Conservation (phyloP, 37 sponge, comb jelly and placozoan species). For the Geodia barretti region DNA sequence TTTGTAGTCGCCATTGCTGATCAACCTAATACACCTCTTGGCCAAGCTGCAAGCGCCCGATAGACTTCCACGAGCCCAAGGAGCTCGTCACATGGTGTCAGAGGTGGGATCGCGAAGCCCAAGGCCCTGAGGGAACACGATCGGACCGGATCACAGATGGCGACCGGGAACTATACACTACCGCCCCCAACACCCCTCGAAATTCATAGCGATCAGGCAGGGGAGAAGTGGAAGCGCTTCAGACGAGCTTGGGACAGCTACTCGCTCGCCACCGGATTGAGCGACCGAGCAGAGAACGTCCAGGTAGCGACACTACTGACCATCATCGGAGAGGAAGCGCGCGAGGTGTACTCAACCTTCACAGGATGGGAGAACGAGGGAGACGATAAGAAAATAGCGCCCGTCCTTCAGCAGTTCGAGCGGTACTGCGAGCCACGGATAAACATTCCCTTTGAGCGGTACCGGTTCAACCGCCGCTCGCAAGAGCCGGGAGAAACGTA, state of each 20-base stretch:
- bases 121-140: too few species aligned
- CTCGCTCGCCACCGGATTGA: conserved; percentile 22
- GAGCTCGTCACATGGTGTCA: too few species aligned
- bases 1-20: too few species aligned
- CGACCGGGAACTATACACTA: neutral
- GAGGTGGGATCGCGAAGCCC: too few species aligned
- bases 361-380: conserved; percentile 16
- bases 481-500: conserved; percentile 40
- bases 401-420: conserved; percentile 24
- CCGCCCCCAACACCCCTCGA: conserved; percentile 19
- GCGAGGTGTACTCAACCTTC: conserved; percentile 35
- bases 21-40: too few species aligned
- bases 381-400: conserved; percentile 25
- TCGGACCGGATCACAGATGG: too few species aligned
- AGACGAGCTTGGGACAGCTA: conserved; percentile 34
- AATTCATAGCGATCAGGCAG: conserved; percentile 25
- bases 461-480: conserved; percentile 24
- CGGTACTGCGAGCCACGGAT: conserved; percentile 24
- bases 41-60: too few species aligned
- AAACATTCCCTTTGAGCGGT: neutral
- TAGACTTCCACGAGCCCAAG: too few species aligned
- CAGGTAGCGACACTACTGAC: conserved; percentile 38
- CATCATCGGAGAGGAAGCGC: conserved; percentile 47
- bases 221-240: conserved; percentile 37
- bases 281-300: conserved; percentile 8